Conservation (phyloP, 2,888 invertebrate genomes). For the Polietes domitor region DNA sequence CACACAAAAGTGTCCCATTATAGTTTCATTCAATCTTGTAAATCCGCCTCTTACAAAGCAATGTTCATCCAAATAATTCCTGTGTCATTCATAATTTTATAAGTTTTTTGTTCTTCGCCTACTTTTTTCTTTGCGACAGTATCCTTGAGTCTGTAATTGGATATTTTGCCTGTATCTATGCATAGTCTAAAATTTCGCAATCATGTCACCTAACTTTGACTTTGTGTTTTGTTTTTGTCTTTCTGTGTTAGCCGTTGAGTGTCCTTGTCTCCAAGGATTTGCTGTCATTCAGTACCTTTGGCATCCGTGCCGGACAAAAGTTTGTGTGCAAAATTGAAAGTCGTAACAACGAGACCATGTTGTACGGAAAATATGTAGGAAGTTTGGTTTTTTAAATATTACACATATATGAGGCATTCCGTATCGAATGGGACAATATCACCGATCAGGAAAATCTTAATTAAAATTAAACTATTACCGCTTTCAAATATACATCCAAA, state of each 20-base stretch:
- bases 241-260: neutral
- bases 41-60: constrained; percentile 38
- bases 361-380: too few relatives aligned
- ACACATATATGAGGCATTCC: too few relatives aligned
- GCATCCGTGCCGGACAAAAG: neutral
- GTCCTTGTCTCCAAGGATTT: constrained; percentile 13
- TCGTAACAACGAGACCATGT: too few relatives aligned
- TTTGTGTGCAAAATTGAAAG: neutral
- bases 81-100: constrained; percentile 45
- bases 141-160: neutral
- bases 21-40: constrained; percentile 31
- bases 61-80: constrained; percentile 28
- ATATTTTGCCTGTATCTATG: neutral
- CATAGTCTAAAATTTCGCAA: constrained; percentile 13
- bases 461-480: too few relatives aligned
- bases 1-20: constrained; percentile 33
- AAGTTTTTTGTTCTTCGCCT: neutral
- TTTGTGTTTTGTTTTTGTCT: neutral
- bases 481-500: too few relatives aligned
- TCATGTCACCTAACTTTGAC: neutral
- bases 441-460: too few relatives aligned
- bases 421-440: too few relatives aligned
- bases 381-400: too few relatives aligned
- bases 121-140: neutral
- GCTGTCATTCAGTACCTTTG: neutral